Conservation (phyloP, 53 echinoderm and acorn worm species). For the Astropecten irregularis region DNA sequence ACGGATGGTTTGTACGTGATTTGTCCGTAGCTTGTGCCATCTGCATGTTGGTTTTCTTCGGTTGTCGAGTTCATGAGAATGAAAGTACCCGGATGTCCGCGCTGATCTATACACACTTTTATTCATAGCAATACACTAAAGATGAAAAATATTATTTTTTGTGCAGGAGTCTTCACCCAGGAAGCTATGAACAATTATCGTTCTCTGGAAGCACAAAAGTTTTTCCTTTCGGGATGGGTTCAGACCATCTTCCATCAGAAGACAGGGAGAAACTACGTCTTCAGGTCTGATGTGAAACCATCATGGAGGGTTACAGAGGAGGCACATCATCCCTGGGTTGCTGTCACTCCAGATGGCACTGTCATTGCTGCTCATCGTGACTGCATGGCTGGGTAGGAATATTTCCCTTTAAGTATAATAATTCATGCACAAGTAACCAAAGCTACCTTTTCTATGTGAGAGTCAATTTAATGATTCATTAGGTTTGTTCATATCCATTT, state of each 20-base stretch:
- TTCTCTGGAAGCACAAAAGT: neutral
- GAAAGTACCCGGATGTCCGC: no score
- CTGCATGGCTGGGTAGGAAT: slow-evolving; percentile 49
- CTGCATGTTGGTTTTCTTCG: no score
- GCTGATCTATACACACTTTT: no score
- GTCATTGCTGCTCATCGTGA: slow-evolving; percentile 50
- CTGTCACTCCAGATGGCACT: slow-evolving; percentile 11
- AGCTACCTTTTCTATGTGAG: no score
- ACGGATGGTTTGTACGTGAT: no score
- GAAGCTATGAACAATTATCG: neutral
- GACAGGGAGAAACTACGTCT: neutral
- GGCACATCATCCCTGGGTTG: slow-evolving; percentile 55
- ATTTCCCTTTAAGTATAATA: neutral
- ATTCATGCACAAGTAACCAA: no score
- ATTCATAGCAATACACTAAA: no score
- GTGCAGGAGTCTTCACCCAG: neutral
- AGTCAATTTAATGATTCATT: no score
- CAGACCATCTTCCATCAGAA: slow-evolving; percentile 9
- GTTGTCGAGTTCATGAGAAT: no score
- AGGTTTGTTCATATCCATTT: no score
- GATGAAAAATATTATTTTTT: neutral
- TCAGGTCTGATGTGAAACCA: slow-evolving; percentile 55
- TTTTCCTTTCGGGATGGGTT: neutral
- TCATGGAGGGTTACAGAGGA: slow-evolving; percentile 38
- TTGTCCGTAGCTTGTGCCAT: no score